Evolutionary conservation across 2,888 invertebrate genomes (phyloP).

Genomic region (Bugula neritina): DNA sequence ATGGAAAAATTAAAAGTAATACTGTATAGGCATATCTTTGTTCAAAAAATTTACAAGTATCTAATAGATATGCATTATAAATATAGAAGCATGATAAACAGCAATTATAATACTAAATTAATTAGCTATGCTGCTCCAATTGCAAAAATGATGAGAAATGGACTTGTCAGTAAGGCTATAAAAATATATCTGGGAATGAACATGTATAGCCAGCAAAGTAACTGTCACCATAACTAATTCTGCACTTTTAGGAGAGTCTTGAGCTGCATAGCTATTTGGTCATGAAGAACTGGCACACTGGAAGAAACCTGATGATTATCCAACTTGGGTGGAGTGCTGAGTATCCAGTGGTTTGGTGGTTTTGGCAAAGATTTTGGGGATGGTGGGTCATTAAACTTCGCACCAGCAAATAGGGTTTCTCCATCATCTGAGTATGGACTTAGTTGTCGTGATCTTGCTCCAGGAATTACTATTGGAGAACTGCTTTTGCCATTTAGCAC

Average conservation of each 20-base stretch:
- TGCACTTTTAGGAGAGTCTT: constrained; percentile 23
- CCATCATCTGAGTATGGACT: neutral
- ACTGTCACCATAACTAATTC: neutral
- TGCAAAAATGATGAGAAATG: no score
- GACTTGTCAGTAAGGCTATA: neutral
- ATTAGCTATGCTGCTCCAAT: no score
- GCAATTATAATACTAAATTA: no score
- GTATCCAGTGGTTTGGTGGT: constrained; percentile 73
- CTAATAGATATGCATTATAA: no score
- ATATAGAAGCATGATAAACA: no score
- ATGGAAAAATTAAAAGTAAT: no score
- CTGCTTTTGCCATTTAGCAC: neutral
- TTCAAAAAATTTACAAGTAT: no score
- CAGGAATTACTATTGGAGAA: constrained; percentile 6
- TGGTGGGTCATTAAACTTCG: constrained; percentile 77
- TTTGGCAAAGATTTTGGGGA: constrained; percentile 71
- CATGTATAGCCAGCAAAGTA: neutral
- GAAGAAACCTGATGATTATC: neutral
- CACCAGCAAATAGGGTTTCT: constrained; percentile 59
- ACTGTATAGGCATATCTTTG: no score
- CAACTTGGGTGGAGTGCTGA: neutral
- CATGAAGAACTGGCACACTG: neutral
- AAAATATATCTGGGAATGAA: neutral
- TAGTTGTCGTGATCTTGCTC: neutral
- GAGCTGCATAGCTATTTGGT: constrained; percentile 1